Base-by-base conservation (phyloP, 35 echinoderm and acorn worm species). In the Acanthaster planci region DNA sequence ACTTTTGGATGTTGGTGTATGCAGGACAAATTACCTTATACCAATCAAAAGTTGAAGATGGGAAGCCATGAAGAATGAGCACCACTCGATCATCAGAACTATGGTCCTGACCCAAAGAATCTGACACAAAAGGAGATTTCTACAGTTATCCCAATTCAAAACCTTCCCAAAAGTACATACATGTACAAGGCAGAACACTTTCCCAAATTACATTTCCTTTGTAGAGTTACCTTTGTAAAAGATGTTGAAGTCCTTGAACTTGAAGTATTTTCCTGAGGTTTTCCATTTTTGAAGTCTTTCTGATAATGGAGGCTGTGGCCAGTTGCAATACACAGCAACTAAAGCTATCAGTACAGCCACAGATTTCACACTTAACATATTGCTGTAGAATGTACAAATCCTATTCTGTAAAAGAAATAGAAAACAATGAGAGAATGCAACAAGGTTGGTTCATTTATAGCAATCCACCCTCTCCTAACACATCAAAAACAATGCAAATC, bases 21-120 rank as follows among this genome's bases (percentile, higher is more conserved):
- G 23, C 81, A 31, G 34, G 18, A 72, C 30, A 40, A 53, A 6
- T 21, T 85, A 95, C 94, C 90, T 92, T 89, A 52, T 92, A 53
- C 80, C 80, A 97, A 78, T 97, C 94, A 90, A 80, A 92, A 7
- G 85, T 86, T 34, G 81, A 92, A 12, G 94, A 91, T 56, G 94
- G 94, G 60, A 92, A 97, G 5, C 94, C 94, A 85, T 97, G 94
- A 19, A 97, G 86, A 53, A 92, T 90, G 18, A 97, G 27, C n/a
- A 97, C 42, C 22, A 92, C 84, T 84, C 92, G 79, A 10, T 91
- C 68, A 40, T 23, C 42, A 47, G 42, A 4, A 47, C 42, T 47
- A 6, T 47, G 42, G 42, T 12, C 42, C 12, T 47, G 42, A 47
- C 42, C 42, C 42, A 47, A 47, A 47, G 42, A 47, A 47, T 47